Evolutionary conservation across 1,140 invertebrate species (phyloP).

Genomic region (Temnothorax nylanderi): DNA sequence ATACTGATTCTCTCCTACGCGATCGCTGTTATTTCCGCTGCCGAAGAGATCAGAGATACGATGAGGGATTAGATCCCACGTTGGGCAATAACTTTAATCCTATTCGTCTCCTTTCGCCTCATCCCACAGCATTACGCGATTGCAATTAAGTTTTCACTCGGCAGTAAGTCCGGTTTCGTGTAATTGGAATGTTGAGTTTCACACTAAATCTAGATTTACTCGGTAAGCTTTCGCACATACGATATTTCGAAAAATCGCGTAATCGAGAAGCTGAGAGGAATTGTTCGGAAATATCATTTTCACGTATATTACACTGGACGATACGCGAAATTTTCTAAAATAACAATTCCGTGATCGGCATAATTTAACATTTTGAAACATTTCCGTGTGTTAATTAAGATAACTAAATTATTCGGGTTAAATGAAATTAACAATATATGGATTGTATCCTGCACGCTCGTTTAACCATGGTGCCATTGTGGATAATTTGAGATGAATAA

Average conservation of each 20-base stretch:
- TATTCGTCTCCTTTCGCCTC: slow-evolving; percentile 2
- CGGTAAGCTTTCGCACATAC: neutral
- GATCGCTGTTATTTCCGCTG: slow-evolving; percentile 36
- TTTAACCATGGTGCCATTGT: neutral
- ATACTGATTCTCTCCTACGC: neutral
- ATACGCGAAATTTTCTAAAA: neutral
- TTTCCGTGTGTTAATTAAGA: slow-evolving; percentile 22
- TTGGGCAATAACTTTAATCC: slow-evolving; percentile 45
- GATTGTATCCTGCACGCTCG: slow-evolving; percentile 5
- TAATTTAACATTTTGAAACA: slow-evolving; percentile 6
- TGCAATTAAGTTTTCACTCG: slow-evolving; percentile 68
- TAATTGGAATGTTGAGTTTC: slow-evolving; percentile 67
- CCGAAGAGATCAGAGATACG: neutral
- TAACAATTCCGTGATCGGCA: neutral
- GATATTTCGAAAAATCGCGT: neutral
- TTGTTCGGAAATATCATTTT: neutral
- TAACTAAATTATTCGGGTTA: slow-evolving; percentile 21
- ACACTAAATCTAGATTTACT: neutral
- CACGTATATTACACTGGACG: neutral
- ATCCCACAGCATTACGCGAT: slow-evolving; percentile 38
- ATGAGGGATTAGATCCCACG: slow-evolving; percentile 42
- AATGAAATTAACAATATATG: slow-evolving; percentile 8
- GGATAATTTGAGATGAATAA: slow-evolving; percentile 23
- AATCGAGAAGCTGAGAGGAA: neutral
- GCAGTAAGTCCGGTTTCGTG: slow-evolving; percentile 43